Evolutionary conservation across 23 tunicate species (phyloP).

Genomic region (Trididemnum miniatum): DNA sequence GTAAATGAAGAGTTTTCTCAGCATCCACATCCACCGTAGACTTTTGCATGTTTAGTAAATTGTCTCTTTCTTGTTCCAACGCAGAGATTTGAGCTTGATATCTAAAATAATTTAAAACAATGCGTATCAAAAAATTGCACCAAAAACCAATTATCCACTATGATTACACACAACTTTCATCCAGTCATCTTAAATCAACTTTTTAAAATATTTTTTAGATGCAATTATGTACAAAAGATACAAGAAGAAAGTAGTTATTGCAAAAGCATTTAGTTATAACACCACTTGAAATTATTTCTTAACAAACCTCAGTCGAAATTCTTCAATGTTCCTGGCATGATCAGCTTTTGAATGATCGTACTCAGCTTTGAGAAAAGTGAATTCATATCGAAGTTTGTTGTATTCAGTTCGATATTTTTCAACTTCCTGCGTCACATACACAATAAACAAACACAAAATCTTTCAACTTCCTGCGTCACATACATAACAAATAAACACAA

Average conservation of each 20-base stretch:
- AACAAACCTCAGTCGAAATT: conserved; percentile 54
- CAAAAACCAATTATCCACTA: too few relatives aligned
- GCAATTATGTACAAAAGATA: neutral
- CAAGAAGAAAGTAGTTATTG: neutral
- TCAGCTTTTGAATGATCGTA: conserved; percentile 78
- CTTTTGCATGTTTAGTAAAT: conserved; percentile 50
- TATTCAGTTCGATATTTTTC: conserved; percentile 87
- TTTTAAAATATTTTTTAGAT: too few relatives aligned
- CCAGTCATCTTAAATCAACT: too few relatives aligned
- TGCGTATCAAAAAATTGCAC: too few relatives aligned
- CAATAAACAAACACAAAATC: conserved; percentile 48
- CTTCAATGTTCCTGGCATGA: conserved; percentile 72
- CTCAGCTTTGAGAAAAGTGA: conserved; percentile 78
- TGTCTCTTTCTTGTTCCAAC: conserved; percentile 73
- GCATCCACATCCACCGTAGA: conserved; percentile 52
- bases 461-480: conserved; percentile 71
- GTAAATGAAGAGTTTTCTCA: conserved; percentile 49
- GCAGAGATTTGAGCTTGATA: conserved; percentile 80
- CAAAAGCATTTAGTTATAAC: too few relatives aligned
- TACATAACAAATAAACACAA: conserved; percentile 12
- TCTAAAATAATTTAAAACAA: conserved; percentile 32
- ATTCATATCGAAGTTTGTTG: conserved; percentile 88
- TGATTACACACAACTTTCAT: too few relatives aligned
- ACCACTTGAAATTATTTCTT: too few relatives aligned
- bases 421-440: conserved; percentile 48